Evolutionary conservation across 2,888 invertebrate species (phyloP).

Genomic region (Strigamia transsilvanica): DNA sequence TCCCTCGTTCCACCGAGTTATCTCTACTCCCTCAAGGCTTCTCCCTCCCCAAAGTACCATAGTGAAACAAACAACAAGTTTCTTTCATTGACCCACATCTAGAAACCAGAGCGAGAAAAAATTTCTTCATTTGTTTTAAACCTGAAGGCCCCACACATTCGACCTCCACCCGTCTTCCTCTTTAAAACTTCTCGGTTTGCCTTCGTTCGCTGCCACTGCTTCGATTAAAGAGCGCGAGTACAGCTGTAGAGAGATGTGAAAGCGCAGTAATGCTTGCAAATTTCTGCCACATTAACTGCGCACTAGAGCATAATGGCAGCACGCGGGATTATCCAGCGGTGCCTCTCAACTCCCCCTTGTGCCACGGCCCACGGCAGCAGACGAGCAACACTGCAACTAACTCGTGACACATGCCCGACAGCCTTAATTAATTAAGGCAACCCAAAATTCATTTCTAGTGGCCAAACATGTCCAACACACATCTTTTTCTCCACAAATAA

Average conservation of each 20-base stretch:
- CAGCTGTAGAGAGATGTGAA: conserved; percentile 36
- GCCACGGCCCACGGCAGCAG: conserved; percentile 26
- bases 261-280: conserved; percentile 44
- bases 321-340: conserved; percentile 39
- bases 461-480: not conserved
- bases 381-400: conserved; percentile 1
- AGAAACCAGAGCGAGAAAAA: not conserved
- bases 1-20: not conserved
- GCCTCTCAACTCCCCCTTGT: conserved; percentile 1
- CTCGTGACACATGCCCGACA: conserved; percentile 30
- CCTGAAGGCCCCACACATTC: too few species aligned
- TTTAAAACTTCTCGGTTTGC: conserved; percentile 31
- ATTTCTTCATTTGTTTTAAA: too few species aligned
- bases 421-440: conserved; percentile 26
- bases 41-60: not conserved
- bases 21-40: not conserved
- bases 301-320: conserved; percentile 41
- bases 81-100: not conserved
- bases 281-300: conserved; percentile 44
- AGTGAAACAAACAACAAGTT: not conserved
- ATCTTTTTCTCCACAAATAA: too few species aligned
- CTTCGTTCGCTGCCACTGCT: not conserved
- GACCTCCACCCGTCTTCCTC: not conserved
- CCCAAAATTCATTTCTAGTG: conserved; percentile 15
- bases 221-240: conserved; percentile 42